Evolutionary conservation across 2,888 invertebrate species (phyloP), one percentile per base, ranked within the genome.

Genomic region (Hirtodrosophila alboralis): DNA sequence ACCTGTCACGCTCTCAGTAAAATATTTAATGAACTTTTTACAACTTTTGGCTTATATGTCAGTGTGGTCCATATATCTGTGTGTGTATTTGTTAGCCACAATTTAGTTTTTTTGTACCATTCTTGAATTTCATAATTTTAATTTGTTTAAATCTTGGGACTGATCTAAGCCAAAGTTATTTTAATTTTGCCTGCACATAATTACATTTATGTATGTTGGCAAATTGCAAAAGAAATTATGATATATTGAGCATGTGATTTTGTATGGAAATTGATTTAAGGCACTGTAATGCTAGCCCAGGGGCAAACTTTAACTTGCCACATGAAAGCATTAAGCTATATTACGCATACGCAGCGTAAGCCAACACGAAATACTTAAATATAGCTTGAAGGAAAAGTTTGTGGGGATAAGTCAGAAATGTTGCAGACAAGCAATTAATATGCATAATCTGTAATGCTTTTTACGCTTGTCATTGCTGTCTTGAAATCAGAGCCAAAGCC

Each of bases 1-100:
- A 69, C 67, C 74, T 73, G 74, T 52, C 71, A 63, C 54, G 47
- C 62, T 57, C 61, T 34, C 26, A 45, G 53, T 69, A 56, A 84
- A 81, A 84, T 78, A 75, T 78, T 68, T 81, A 79, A 84, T 74
- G 67, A 84, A 84, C 78, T 84, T 63, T 78, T 67, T 77, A 64
- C 63, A 61, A 56, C 63, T 69, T 71, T 54, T 65, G 68, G 53
- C 59, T 23, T 23, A 23, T 23, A 8, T 10, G 18, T 4, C 5
- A 4, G 8, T 12, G 6, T 5, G 14, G 4, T 23, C 6, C n/a
- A n/a, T n/a, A n/a, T n/a, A n/a, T n/a, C n/a, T n/a, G n/a, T 27
- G 14, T 23, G 23, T 34, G 8, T 36, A 6, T 31, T 14, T 49
- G 6, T 43, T 2, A 10, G 10, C 28, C 30, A 27, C 36, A 51